These are phyloP conservation scores for Zosterops borbonicus DNA, from an alignment of 2,113 vertebrate species.

Conservation along the genomic window DNA sequence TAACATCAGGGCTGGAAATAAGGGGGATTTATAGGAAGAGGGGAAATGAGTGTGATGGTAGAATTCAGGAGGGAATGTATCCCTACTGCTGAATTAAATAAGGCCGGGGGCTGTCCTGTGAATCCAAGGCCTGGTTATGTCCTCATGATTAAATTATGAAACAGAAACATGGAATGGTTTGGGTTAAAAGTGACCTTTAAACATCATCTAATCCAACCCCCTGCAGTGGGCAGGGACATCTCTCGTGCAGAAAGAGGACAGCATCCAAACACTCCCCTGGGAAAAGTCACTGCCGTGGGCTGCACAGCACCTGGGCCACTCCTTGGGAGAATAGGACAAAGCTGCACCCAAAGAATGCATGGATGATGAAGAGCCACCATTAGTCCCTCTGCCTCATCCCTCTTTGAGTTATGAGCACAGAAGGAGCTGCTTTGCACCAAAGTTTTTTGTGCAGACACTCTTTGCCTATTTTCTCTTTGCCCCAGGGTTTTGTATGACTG, in stretches of 20 bases:
- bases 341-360: neutral
- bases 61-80: neutral
- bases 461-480: neutral
- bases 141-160: neutral
- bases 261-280: neutral
- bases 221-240: neutral
- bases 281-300: neutral
- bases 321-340: neutral
- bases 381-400: neutral
- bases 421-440: neutral
- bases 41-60: neutral
- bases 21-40: neutral
- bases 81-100: neutral
- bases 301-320: fast-evolving
- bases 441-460: neutral
- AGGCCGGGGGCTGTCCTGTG: neutral
- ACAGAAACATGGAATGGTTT: neutral
- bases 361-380: neutral
- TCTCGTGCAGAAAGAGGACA: neutral
- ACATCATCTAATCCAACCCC: neutral
- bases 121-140: neutral
- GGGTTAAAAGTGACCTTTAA: neutral
- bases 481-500: neutral
- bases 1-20: neutral
- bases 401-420: neutral